Evolutionary conservation across 2,113 vertebrate genomes (phyloP), one percentile per base, ranked within the genome.

Genomic region (Peromyscus maniculatus): DNA sequence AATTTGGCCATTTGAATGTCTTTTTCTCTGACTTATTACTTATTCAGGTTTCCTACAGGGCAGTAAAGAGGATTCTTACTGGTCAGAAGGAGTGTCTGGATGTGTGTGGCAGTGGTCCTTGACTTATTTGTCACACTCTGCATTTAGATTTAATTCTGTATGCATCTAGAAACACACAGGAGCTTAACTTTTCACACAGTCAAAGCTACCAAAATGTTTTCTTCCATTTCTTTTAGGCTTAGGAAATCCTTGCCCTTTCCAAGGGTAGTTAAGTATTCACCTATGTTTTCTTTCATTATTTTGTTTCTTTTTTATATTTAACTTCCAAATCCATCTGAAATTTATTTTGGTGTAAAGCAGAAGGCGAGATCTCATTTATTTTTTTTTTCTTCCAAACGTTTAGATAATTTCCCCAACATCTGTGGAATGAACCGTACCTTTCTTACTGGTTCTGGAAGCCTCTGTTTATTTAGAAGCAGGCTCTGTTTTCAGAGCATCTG

Each of bases 311-410:
- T 87, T 86, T 64, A n/a, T 69, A 89, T 64, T 94, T 82, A 78
- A 93, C 87, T 74, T 88, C 64, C 33, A 95, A 96, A 92, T 89
- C 49, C 92, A 97, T 43, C 49, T 91, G 94, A 80, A 92, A 87
- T 93, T 96, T 87, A 91, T 95, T 90, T 67, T 78, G 67, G 62
- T 92, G 24, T 15, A 77, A 31, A 67, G 13, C 13, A 17, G 43
- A 55, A 95, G 55, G 87, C 33, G 33, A 83, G 66, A 46, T n/a
- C n/a, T 24, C 26, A 87, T 83, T 79, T 9, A 21, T 78, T 89
- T 83, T 82, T 83, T 82, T 87, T 84, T 77, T 92, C 95, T 89
- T 55, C 57, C 46, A 80, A 80, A 66, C 52, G 43, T 94, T 93
- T 55, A 80, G 77, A 91, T 62, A 75, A 87, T 24, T 95, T 87